Base-by-base conservation (phyloP, 2,797 vertebrate genomes). In the Emydoidea blandingii region DNA sequence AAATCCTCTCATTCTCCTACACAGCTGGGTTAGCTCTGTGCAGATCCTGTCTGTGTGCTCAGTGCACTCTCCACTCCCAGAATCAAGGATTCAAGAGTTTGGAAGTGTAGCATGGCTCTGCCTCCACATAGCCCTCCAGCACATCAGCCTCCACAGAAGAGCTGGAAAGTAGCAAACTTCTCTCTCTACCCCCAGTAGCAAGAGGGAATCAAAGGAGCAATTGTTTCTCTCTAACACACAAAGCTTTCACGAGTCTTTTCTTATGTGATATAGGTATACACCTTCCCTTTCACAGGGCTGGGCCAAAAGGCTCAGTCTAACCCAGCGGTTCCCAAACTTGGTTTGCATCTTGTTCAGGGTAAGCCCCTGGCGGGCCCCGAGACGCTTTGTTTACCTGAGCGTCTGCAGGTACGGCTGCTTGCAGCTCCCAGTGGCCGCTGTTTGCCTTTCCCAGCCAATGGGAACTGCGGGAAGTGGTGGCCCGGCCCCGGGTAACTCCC, bases 51-150 rank as follows among this genome's bases (percentile, higher is more conserved):
- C 68, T 0, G 0, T 56, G 29, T 88, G 23, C 31, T 94, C 18
- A n/a, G 6, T 76, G 25, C 37, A 87, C 41, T 44, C 52, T 41
- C 44, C 87, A 7, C 15, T 92, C 68, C 85, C 62, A 68, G 29
- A 89, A 93, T 49, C 5, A 93, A 84, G 50, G 29, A 41, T 41
- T 12, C 15, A 88, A 81, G 59, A n/a, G 81, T 74, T 52, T 79
- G 18, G 6, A 57, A 78, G 37, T 44, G 37, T 44, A 76, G 12
- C 0, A 2, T 11, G 27, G 18, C 15, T 68, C 9, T 37, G n/a
- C 74, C 14, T 29, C 74, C 14, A 14, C 74, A 44, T 11, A 86
- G 16, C 44, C 90, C 52, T 89, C 34, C 18, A 87, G 50, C 14
- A 19, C 27, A 16, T 5, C 29, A 34, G 29, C 16, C 41, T 29